Percentiles rank a stretch among this genome's conserved stretches.
Evolutionary conservation across 2,113 vertebrate genomes (phyloP).

Genomic region (Bos indicus): DNA sequence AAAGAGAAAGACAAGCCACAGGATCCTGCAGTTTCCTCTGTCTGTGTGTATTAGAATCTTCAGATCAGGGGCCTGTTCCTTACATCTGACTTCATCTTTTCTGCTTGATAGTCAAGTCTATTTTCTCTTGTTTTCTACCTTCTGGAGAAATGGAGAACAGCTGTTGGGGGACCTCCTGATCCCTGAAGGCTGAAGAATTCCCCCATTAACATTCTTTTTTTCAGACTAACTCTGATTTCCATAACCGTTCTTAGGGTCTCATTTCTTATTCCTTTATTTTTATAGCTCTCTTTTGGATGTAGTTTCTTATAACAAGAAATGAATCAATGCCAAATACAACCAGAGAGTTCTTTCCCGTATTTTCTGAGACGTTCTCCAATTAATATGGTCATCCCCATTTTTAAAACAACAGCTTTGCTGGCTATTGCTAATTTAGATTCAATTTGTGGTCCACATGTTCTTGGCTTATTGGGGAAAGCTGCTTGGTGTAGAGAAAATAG

Average conservation of each 20-base stretch:
- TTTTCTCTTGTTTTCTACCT: constrained; percentile 27
- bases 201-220: constrained; percentile 5
- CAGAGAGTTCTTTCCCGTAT: not conserved
- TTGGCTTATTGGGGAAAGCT: not conserved
- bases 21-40: not conserved
- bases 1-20: not conserved
- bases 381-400: not conserved
- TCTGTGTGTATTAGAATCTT: not conserved
- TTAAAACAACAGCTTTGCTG: not conserved
- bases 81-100: not conserved
- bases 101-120: not conserved
- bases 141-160: not conserved
- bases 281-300: not conserved
- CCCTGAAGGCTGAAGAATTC: constrained; percentile 14
- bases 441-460: not conserved
- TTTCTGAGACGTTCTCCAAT: not conserved
- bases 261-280: constrained; percentile 33
- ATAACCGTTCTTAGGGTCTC: constrained; percentile 4
- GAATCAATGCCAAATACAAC: not conserved
- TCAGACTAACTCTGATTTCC: not conserved
- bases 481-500: not conserved
- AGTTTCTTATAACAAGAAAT: constrained; percentile 35
- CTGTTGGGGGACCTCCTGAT: not conserved
- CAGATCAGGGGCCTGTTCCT: not conserved
- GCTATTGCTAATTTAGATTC: constrained; percentile 5